Conservation (phyloP, 2,888 invertebrate genomes). For the Torymus tubicola region DNA sequence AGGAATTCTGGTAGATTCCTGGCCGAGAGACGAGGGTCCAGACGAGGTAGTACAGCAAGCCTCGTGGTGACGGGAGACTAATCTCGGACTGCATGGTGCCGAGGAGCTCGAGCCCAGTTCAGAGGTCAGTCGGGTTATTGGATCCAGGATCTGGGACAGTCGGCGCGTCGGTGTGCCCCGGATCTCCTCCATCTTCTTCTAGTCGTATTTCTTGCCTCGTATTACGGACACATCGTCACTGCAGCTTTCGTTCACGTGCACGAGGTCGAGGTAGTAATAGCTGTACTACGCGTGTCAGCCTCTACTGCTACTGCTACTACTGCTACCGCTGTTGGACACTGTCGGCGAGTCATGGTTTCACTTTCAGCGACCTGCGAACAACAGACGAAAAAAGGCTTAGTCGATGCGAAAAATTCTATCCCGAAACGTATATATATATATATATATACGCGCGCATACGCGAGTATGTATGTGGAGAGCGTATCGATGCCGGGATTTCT, state of each 20-base stretch:
- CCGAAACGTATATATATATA: no score
- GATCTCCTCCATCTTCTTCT: slow-evolving; percentile 70
- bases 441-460: no score
- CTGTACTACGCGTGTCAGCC: neutral
- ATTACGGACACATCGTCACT: neutral
- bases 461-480: neutral
- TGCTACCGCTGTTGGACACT: neutral
- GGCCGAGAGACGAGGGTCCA: slow-evolving; percentile 61
- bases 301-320: slow-evolving; percentile 1
- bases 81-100: slow-evolving; percentile 76
- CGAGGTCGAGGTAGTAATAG: neutral
- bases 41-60: slow-evolving; percentile 40
- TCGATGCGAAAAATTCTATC: no score
- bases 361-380: slow-evolving; percentile 46
- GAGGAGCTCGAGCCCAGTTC: slow-evolving; percentile 78
- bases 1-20: slow-evolving; percentile 60
- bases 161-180: slow-evolving; percentile 80
- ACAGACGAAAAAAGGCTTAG: slow-evolving; percentile 14
- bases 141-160: slow-evolving; percentile 90
- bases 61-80: slow-evolving; percentile 66
- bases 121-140: slow-evolving; percentile 83
- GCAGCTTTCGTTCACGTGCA: slow-evolving; percentile 6
- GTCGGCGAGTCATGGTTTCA: slow-evolving; percentile 34
- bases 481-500: slow-evolving; percentile 1
- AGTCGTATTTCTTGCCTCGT: neutral